These are phyloP conservation scores for Ptilodon capucinus DNA, from an alignment of 2,888 invertebrate genomes.

Conservation along the genomic window DNA sequence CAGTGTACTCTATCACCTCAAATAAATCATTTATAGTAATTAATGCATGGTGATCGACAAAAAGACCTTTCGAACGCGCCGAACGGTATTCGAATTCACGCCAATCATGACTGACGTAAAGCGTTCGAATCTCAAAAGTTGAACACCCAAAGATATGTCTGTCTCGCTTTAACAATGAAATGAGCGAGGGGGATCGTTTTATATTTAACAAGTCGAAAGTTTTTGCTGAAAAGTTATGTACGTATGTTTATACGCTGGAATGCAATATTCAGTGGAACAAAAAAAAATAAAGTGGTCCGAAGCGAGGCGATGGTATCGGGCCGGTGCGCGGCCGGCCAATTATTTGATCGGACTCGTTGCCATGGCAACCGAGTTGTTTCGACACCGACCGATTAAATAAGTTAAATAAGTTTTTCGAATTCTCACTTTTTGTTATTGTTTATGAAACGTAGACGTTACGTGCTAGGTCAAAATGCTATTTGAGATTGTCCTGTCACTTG, in stretches of 20 bases:
- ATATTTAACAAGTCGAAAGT: constrained; percentile 28
- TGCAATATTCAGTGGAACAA: constrained; percentile 52
- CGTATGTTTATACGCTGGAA: constrained; percentile 46
- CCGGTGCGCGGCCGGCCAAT: constrained; percentile 45
- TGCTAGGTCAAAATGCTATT: not conserved
- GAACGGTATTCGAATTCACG: constrained; percentile 51
- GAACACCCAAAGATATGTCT: not conserved
- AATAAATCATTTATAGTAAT: constrained; percentile 35
- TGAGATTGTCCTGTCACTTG: not conserved
- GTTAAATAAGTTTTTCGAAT: constrained; percentile 28
- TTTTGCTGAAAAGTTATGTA: constrained; percentile 39
- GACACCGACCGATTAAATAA: constrained; percentile 34
- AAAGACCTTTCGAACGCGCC: constrained; percentile 30
- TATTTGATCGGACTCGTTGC: constrained; percentile 61
- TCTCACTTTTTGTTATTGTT: constrained; percentile 13
- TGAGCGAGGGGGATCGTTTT: constrained; percentile 20
- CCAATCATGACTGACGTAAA: constrained; percentile 48
- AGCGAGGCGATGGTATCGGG: constrained; percentile 50
- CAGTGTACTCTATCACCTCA: constrained; percentile 17
- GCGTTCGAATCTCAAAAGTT: constrained; percentile 8
- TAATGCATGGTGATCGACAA: constrained; percentile 35
- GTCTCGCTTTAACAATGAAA: constrained; percentile 14
- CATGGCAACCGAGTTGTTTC: constrained; percentile 51
- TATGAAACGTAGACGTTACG: constrained; percentile 10
- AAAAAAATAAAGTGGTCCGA: constrained; percentile 49